Percentiles rank a stretch among this genome's conserved stretches.
These are phyloP conservation scores for Hirtodrosophila alboralis DNA, from an alignment of 2,888 invertebrate species.

Conservation along the genomic window DNA sequence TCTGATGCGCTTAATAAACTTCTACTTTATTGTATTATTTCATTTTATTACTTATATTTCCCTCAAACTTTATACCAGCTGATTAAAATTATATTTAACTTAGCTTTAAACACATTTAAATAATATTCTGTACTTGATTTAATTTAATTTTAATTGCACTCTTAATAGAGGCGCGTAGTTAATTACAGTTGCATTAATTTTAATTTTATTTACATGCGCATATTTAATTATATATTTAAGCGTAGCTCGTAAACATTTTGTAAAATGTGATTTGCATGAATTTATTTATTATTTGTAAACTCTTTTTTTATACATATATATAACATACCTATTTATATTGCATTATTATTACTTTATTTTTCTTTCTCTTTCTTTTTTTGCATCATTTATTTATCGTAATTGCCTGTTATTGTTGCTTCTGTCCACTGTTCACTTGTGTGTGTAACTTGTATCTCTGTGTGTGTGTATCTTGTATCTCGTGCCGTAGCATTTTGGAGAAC, in stretches of 20 bases:
- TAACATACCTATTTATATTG: slow-evolving; percentile 19
- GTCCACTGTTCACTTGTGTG: slow-evolving; percentile 45
- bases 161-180: slow-evolving; percentile 5
- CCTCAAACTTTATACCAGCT: too few species aligned
- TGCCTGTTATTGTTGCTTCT: slow-evolving; percentile 42
- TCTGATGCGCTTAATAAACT: too few species aligned
- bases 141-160: neutral
- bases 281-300: neutral
- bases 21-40: too few species aligned
- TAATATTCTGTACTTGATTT: neutral
- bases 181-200: slow-evolving; percentile 34
- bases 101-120: neutral
- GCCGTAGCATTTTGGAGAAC: slow-evolving; percentile 91
- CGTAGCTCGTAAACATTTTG: neutral
- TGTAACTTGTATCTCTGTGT: slow-evolving; percentile 49
- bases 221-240: slow-evolving; percentile 19
- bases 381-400: slow-evolving; percentile 48
- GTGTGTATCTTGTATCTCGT: slow-evolving; percentile 27
- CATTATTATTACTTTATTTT: slow-evolving; percentile 13
- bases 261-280: slow-evolving; percentile 16
- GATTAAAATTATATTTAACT: neutral
- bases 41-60: too few species aligned
- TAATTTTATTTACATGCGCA: slow-evolving; percentile 31
- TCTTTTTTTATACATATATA: slow-evolving; percentile 6
- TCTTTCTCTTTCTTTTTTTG: slow-evolving; percentile 36